Conservation (phyloP, 2,888 invertebrate genomes). For the Cataglyphis cursor region DNA sequence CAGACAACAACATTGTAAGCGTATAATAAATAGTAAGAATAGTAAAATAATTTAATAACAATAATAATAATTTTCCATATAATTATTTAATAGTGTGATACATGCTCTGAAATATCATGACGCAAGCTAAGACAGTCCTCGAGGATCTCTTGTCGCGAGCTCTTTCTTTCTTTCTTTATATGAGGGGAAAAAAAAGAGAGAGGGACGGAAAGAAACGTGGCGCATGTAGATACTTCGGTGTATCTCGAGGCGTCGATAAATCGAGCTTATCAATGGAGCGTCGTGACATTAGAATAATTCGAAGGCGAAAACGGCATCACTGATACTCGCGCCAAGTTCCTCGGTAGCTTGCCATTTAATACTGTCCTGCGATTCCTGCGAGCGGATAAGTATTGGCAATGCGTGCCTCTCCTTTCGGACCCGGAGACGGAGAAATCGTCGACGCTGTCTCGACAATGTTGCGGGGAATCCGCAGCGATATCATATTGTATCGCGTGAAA, state of each 20-base stretch:
- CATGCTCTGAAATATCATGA: neutral
- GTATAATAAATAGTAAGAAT: neutral
- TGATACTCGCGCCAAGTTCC: conserved; percentile 63
- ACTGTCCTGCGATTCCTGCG: conserved; percentile 57
- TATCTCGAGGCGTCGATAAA: conserved; percentile 52
- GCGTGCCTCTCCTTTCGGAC: conserved; percentile 11
- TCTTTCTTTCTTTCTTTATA: conserved; percentile 16
- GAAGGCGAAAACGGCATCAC: conserved; percentile 63
- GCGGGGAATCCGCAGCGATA: conserved; percentile 38
- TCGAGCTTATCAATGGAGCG: conserved; percentile 36
- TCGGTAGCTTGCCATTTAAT: conserved; percentile 76
- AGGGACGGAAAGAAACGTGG: neutral
- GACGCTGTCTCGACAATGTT: conserved; percentile 25
- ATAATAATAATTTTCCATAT: neutral
- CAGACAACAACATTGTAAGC: neutral
- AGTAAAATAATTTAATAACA: neutral
- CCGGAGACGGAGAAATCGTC: conserved; percentile 48
- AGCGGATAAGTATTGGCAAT: conserved; percentile 66
- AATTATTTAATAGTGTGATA: neutral
- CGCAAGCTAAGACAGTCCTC: conserved; percentile 11
- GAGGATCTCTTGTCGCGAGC: conserved; percentile 2
- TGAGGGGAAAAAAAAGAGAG: neutral
- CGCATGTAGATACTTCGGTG: conserved; percentile 8
- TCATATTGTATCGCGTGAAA: conserved; percentile 52
- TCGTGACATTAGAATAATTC: conserved; percentile 76